These are phyloP conservation scores for Hyposoter didymator DNA, from an alignment of 2,888 invertebrate genomes.

Conservation along the genomic window DNA sequence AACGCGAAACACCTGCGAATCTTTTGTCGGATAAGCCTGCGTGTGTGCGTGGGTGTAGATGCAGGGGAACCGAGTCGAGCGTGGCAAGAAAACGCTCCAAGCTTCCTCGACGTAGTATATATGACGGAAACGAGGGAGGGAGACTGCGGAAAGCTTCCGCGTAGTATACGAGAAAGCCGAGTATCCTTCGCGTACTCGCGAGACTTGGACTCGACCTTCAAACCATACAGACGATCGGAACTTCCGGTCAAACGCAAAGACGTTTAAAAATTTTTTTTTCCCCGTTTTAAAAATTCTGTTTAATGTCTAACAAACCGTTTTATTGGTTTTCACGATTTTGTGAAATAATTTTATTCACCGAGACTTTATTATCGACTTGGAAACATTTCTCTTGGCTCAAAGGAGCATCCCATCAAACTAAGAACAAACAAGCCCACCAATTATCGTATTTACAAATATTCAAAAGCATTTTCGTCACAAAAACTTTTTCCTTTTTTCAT, in stretches of 20 bases:
- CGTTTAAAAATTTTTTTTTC: background rate
- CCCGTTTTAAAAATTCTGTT: background rate
- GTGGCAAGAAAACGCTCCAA: slow-evolving; percentile 57
- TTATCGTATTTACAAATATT: background rate
- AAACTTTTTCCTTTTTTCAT: background rate
- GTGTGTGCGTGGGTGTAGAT: slow-evolving; percentile 35
- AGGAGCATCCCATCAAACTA: no score
- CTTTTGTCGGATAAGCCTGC: slow-evolving; percentile 21
- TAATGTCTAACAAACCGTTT: background rate
- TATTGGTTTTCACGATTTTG: background rate
- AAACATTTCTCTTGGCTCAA: no score
- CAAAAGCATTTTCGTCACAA: background rate
- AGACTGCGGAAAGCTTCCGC: slow-evolving; percentile 63
- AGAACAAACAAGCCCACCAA: no score
- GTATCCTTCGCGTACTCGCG: slow-evolving; percentile 59
- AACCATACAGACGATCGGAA: slow-evolving; percentile 49
- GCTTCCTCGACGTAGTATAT: slow-evolving; percentile 45
- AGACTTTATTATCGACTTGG: background rate
- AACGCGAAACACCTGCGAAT: slow-evolving; percentile 63
- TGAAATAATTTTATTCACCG: background rate
- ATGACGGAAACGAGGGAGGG: slow-evolving; percentile 54
- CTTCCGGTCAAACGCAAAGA: slow-evolving; percentile 41
- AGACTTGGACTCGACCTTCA: slow-evolving; percentile 58
- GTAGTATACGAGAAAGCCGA: slow-evolving; percentile 54
- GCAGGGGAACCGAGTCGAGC: slow-evolving; percentile 58